Evolutionary conservation across 2,797 vertebrate genomes (phyloP), one percentile per base, ranked within the genome.

Genomic region (Meriones psammophilus): DNA sequence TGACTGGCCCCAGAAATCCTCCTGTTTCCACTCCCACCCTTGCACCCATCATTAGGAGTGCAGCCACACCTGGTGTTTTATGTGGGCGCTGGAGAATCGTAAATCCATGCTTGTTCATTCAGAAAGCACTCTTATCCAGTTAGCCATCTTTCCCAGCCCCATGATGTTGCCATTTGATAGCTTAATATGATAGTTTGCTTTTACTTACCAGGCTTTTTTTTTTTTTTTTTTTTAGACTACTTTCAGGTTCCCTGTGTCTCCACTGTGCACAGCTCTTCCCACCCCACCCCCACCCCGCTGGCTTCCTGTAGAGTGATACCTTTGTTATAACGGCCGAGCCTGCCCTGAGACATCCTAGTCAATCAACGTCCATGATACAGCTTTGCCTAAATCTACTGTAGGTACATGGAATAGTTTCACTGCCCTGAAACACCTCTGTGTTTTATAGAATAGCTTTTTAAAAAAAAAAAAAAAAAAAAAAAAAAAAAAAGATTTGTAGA

Each of bases 201-300:
- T 86, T 39, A 54, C 60, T 26, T 79, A 50, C 68, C 78, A 86
- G 46, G 60, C n/a, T 81, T 90, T 46, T n/a, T 56, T 33, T 50
- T 33, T 33, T n/a, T n/a, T n/a, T 58, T 17, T 58, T 58, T 86
- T 93, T 39, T 74, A 39, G 54, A 64, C 58, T 13, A 28, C 36
- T 76, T 90, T 87, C 50, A 15, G 54, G 46, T 54, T 81, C 33
- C 3, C 28, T 10, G 9, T 46, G 50, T 50, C 33, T 33, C 77
- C 0, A 64, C 33, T 17, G 12, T 1, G 12, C 26, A 4, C 15
- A 17, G 24, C 68, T 18, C 8, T n/a, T 0, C 20, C 36, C 42
- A 5, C 42, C 42, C 42, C 39, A 26, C 14, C 42, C 39, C 18
- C 1, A 18, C 42, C n/a, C 18, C 0, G 13, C 13, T n/a, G 77